Evolutionary conservation across 2,888 invertebrate species (phyloP).

Genomic region (Nemurella pictetii): DNA sequence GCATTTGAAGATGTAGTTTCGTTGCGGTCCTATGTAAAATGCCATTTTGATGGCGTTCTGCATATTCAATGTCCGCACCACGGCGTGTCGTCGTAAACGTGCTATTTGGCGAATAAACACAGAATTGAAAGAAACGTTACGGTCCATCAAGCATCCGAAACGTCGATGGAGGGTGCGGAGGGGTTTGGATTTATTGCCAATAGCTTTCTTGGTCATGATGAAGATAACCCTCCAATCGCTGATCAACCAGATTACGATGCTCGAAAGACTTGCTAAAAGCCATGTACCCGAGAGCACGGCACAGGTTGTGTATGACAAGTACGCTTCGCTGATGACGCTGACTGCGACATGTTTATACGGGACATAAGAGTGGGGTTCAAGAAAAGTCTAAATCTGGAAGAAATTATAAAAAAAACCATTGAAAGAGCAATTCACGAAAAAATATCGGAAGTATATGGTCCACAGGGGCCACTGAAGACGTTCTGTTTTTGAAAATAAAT

Average conservation of each 20-base stretch:
- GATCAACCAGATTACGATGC: background rate
- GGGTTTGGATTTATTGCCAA: background rate
- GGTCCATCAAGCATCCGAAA: background rate
- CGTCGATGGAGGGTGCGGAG: background rate
- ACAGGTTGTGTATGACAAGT: background rate
- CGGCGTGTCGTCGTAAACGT: background rate
- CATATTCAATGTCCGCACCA: background rate
- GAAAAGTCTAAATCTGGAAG: too few species aligned
- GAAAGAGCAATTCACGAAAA: background rate
- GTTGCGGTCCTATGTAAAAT: background rate
- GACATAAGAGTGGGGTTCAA: background rate
- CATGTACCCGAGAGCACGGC: conserved; percentile 3
- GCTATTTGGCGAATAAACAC: background rate
- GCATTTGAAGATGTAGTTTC: background rate
- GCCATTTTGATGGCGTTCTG: too few species aligned
- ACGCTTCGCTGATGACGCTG: background rate
- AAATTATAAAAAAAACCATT: too few species aligned
- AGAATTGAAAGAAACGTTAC: background rate
- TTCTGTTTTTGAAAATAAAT: conserved; percentile 5
- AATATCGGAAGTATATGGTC: background rate
- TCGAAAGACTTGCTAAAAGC: background rate
- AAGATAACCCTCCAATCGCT: too few species aligned
- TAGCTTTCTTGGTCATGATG: background rate
- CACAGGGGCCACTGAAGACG: conserved; percentile 14
- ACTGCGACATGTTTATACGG: background rate